Evolutionary conservation across 1,140 invertebrate species (phyloP), one percentile per base, ranked within the genome.

Genomic region (Uloborus diversus): DNA sequence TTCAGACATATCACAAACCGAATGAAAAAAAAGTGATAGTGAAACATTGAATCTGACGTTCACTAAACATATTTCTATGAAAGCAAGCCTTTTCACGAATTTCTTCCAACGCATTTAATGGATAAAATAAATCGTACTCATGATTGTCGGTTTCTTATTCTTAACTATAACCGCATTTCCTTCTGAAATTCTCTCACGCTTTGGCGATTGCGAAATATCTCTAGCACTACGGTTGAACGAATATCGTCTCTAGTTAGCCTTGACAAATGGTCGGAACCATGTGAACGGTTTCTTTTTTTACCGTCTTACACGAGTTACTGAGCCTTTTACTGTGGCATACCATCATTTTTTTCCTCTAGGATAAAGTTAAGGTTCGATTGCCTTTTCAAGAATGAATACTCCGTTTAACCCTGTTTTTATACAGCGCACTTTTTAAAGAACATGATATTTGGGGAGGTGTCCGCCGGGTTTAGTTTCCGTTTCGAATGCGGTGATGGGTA

Each of bases 231-330:
- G 69, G 53, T 59, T 59, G 33, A 33, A 1, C 49, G 69, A 57
- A 71, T 71, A 71, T 71, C 53, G 69, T 56, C 20, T 71, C 69
- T 71, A 71, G 69, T 71, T 71, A 71, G 28, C 27, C 69, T 71
- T 71, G 69, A 71, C 69, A 71, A 71, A 71, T 71, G 69, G 69
- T n/a, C 27, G 17, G 53, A 59, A 71, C 53, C 59, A 59, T 59
- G 56, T 17, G 4, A 33, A 51, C 28, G 30, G 33, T 23, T 71
- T 69, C 59, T 59, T 56, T 42, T 71, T 71, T 71, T 71, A 37
- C 30, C 69, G 33, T 35, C 42, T 66, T 71, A 71, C 69, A 59
- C 51, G 69, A 71, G 17, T 35, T 71, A 59, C 32, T 47, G 69
- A 42, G 51, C 59, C 69, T 59, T 71, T 56, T 59, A 25, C 32